Evolutionary conservation across 2,888 invertebrate genomes (phyloP).

Genomic region (Hypsopygia costalis): DNA sequence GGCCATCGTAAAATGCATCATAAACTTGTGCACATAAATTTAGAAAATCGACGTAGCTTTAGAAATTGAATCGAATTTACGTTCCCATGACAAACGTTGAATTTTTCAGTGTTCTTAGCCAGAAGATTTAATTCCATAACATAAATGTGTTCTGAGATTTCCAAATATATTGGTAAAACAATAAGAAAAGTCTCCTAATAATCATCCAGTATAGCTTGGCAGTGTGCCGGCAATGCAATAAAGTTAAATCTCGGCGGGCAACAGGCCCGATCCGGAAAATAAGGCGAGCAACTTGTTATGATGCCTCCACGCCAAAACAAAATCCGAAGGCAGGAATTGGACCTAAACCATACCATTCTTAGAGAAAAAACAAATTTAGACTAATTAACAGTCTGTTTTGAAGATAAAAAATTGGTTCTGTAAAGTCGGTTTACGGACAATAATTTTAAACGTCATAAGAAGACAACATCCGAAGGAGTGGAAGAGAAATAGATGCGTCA

Average conservation of each 20-base stretch:
- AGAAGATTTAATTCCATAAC: not conserved
- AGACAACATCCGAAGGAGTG: too few relatives aligned
- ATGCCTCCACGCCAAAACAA: slow-evolving; percentile 9
- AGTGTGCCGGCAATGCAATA: slow-evolving; percentile 54
- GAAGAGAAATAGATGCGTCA: too few relatives aligned
- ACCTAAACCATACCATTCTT: too few relatives aligned
- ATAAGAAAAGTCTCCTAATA: slow-evolving; percentile 49
- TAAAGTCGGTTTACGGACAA: too few relatives aligned
- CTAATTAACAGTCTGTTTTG: too few relatives aligned
- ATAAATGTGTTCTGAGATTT: not conserved
- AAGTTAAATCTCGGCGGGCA: slow-evolving; percentile 56
- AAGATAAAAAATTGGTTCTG: too few relatives aligned
- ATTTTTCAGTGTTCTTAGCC: slow-evolving; percentile 1
- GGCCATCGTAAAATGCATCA: slow-evolving; percentile 69
- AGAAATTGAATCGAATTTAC: slow-evolving; percentile 48
- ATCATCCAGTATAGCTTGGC: slow-evolving; percentile 52
- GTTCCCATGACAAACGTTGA: slow-evolving; percentile 18
- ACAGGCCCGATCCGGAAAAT: slow-evolving; percentile 44
- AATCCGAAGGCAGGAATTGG: not conserved
- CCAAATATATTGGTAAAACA: slow-evolving; percentile 20
- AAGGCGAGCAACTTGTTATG: slow-evolving; percentile 40
- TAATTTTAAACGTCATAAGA: too few relatives aligned
- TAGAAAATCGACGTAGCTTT: slow-evolving; percentile 56
- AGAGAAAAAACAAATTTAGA: too few relatives aligned
- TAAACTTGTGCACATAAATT: slow-evolving; percentile 65